Base-by-base conservation (phyloP, 1,140 invertebrate genomes). In the Drosophila repleta region DNA sequence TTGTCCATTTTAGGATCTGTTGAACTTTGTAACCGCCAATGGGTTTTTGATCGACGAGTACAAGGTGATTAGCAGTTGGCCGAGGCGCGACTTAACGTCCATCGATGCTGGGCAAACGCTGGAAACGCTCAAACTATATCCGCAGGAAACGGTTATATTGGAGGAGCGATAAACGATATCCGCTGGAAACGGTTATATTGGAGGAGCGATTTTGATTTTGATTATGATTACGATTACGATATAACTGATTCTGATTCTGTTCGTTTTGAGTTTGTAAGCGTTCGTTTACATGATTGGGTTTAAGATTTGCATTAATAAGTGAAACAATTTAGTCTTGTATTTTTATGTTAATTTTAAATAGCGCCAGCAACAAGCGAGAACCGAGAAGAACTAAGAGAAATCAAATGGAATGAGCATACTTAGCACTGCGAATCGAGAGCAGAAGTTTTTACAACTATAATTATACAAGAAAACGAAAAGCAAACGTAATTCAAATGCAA, bases 11-110 rank as follows among this genome's bases (percentile, higher is more conserved):
- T 92, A 96, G 93, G 95, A 95, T 67, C 92, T 98, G 77, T 93
- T 98, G 70, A 96, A 98, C 92, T 98, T 95, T 93, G 94, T 98
- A 32, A 95, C 96, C 41, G 96, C 97, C 20, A 94, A 97, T 93
- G 97, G 97, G 45, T 98, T 95, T 92, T 95, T 96, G 60, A 94
- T 94, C 69, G 95, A 96, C 84, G 96, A 97, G 88, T 98, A 96
- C 91, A 98, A 98, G 94, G 95, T 98, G 48, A 95, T 98, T 73
- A 95, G 95, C 78, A 97, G 96, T 90, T 98, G 96, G 96, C 97
- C 97, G 90, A 94, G 97, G 91, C 95, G 96, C 94, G 97, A 98
- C 94, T 93, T 98, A 83, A 97, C 97, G 67, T 93, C 94, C 39
- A 93, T 97, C 90, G 95, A 97, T 93, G 92, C 93, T 17, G 94